Conservation (phyloP, 2,113 vertebrate species). For the Talpa occidentalis region DNA sequence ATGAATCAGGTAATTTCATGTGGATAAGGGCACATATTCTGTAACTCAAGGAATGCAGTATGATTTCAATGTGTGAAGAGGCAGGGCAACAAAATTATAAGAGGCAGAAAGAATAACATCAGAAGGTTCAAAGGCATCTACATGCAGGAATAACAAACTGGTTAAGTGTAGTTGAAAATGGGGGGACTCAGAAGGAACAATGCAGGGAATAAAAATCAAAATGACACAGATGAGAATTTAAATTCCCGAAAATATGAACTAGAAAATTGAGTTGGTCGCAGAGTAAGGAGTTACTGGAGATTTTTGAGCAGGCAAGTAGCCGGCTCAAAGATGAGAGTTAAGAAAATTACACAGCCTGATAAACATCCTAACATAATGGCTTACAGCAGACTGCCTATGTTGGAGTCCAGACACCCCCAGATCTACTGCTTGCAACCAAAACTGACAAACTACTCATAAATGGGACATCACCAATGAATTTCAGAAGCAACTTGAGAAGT, state of each 20-base stretch:
- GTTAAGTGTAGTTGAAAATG: constrained; percentile 2
- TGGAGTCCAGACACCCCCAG: neutral
- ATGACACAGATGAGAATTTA: neutral
- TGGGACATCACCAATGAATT: neutral
- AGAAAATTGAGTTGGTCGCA: neutral
- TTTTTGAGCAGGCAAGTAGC: neutral
- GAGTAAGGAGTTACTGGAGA: neutral
- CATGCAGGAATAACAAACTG: neutral
- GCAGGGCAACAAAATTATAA: neutral
- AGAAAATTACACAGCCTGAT: neutral
- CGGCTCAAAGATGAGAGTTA: neutral
- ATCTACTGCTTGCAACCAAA: neutral
- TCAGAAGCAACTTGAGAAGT: neutral
- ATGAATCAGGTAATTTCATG: neutral
- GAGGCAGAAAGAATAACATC: neutral
- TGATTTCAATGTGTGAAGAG: neutral
- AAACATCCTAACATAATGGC: neutral
- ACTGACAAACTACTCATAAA: neutral
- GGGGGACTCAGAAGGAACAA: neutral
- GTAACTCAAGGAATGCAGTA: neutral
- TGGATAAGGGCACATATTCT: neutral
- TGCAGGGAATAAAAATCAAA: neutral
- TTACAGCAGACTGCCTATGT: neutral
- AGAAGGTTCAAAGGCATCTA: neutral
- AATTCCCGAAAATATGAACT: neutral